Conservation (phyloP, 2,888 invertebrate genomes). For the Microctonus aethiopoides region DNA sequence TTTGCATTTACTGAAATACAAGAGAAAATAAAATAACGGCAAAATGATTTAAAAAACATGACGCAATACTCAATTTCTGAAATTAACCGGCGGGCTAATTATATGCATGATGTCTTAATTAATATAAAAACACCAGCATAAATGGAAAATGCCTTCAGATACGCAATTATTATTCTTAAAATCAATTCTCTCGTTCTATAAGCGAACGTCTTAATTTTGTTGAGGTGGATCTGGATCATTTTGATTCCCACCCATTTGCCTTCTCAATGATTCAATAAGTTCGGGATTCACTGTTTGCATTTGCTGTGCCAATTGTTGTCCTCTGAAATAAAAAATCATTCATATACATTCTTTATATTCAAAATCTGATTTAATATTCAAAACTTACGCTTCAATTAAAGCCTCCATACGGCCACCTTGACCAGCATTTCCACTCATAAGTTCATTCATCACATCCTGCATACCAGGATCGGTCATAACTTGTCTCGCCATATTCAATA, state of each 20-base stretch:
- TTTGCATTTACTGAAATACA: background rate
- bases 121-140: background rate
- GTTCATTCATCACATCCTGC: slow-evolving; percentile 78
- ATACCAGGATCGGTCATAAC: slow-evolving; percentile 88
- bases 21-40: background rate
- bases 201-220: slow-evolving; percentile 50
- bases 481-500: slow-evolving; percentile 86
- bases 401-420: slow-evolving; percentile 65
- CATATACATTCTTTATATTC: background rate
- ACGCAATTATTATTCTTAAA: slow-evolving; percentile 10
- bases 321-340: slow-evolving; percentile 72
- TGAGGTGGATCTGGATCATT: slow-evolving; percentile 59
- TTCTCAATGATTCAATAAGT: slow-evolving; percentile 80
- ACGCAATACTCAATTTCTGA: background rate
- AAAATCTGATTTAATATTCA: too few relatives aligned
- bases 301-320: slow-evolving; percentile 84
- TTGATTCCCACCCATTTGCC: slow-evolving; percentile 68
- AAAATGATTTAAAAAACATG: slow-evolving; percentile 2
- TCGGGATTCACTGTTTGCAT: slow-evolving; percentile 87
- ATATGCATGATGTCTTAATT: background rate
- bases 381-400: slow-evolving; percentile 70
- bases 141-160: slow-evolving; percentile 5
- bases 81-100: background rate
- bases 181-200: slow-evolving; percentile 4
- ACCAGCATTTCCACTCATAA: slow-evolving; percentile 67